phyloP scores from a whole-genome alignment of 2,113 vertebrate genomes.

The Notothenia coriiceps region DNA sequence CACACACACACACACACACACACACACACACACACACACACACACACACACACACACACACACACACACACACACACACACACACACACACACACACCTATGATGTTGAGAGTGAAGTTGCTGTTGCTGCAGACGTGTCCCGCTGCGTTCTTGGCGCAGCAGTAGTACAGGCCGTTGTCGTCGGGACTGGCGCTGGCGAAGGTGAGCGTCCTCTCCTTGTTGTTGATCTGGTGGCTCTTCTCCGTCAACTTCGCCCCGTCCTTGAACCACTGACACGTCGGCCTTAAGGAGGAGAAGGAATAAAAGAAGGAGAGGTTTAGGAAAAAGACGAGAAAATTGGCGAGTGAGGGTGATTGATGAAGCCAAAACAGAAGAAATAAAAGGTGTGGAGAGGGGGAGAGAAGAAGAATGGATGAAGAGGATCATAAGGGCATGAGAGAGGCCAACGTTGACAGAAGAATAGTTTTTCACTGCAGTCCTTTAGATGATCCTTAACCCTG shows the following conservation, averaged over 20 bases:
- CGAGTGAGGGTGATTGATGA: background rate
- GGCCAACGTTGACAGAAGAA: slow-evolving; percentile 8
- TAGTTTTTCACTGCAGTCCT: slow-evolving; percentile 6
- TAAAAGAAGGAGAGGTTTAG: background rate
- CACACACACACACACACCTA: slow-evolving; percentile 82
- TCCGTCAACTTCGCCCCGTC: slow-evolving; percentile 86
- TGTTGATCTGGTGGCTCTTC: slow-evolving; percentile 88
- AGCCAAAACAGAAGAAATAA: background rate
- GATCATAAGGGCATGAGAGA: slow-evolving; percentile 21
- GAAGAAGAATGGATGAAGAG: background rate
- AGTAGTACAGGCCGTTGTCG: slow-evolving; percentile 92
- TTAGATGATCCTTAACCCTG: slow-evolving; percentile 14
- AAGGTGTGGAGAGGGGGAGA: background rate
- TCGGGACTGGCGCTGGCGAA: slow-evolving; percentile 86
- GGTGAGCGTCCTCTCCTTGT: slow-evolving; percentile 92
- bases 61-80: background rate
- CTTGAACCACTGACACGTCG: slow-evolving; percentile 93
- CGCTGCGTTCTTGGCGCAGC: slow-evolving; percentile 92
- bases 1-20: too few species aligned
- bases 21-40: too few species aligned
- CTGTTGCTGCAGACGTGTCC: slow-evolving; percentile 90
- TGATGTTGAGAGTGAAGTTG: slow-evolving; percentile 93
- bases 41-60: too few species aligned
- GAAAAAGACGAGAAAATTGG: background rate
- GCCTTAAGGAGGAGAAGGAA: slow-evolving; percentile 78